Conservation (phyloP, 2,113 vertebrate genomes). For the Cyanoramphus novaezelandiae region DNA sequence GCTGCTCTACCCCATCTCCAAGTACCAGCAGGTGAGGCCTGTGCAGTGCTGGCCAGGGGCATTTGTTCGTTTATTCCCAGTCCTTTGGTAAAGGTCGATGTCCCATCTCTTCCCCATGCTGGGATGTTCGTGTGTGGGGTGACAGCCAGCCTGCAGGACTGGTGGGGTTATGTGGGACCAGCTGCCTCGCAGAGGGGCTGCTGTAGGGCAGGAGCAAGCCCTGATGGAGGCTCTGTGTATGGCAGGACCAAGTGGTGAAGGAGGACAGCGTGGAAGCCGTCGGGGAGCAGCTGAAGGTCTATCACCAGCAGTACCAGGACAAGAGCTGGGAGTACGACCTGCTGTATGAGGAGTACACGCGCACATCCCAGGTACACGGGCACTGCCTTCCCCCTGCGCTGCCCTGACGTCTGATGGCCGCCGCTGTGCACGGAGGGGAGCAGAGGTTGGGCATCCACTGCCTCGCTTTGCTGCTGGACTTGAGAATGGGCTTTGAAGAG, state of each 20-base stretch:
- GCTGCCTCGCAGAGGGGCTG: not conserved
- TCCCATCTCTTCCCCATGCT: not conserved
- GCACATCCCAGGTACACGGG: constrained; percentile 77
- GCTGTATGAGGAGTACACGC: constrained; percentile 82
- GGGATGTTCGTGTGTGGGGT: not conserved
- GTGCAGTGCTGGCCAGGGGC: not conserved
- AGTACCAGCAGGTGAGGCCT: constrained; percentile 79
- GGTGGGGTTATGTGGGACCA: not conserved
- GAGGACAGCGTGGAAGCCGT: constrained; percentile 80
- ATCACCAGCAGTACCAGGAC: constrained; percentile 85
- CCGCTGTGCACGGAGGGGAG: not conserved
- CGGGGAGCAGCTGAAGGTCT: constrained; percentile 82
- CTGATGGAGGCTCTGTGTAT: not conserved
- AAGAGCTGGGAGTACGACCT: constrained; percentile 84
- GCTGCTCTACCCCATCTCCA: constrained; percentile 83
- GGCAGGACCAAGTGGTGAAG: constrained; percentile 72
- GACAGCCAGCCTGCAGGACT: not conserved
- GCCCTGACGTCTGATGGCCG: not conserved
- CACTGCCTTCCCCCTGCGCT: not conserved
- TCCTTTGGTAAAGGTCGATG: not conserved
- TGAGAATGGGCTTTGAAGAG: not conserved
- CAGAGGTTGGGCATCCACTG: not conserved
- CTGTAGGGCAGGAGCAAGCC: not conserved
- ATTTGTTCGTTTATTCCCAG: accelerated
- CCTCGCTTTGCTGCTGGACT: not conserved